phyloP scores from a whole-genome alignment of 2,113 vertebrate genomes.

The Leuciscus idus region DNA sequence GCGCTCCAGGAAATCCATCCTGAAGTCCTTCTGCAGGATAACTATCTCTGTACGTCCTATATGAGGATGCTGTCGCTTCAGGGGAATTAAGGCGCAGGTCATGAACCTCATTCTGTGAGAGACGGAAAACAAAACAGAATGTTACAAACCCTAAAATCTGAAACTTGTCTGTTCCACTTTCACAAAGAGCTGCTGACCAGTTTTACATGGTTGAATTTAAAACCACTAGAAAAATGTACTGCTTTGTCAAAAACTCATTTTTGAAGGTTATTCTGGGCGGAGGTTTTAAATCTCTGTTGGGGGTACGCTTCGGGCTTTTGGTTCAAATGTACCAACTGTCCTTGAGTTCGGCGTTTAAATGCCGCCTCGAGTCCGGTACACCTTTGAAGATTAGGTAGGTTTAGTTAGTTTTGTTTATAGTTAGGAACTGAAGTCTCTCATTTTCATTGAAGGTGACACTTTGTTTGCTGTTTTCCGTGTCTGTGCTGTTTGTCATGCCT shows the following conservation, averaged over 20 bases:
- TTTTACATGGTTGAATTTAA: no score
- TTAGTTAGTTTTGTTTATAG: neutral
- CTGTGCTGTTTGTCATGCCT: neutral
- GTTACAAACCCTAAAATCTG: neutral
- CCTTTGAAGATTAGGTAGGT: neutral
- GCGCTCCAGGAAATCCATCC: slow-evolving; percentile 85
- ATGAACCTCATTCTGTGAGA: slow-evolving; percentile 90
- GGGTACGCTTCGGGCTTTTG: no score
- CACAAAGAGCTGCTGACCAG: neutral
- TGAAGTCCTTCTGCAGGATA: slow-evolving; percentile 83
- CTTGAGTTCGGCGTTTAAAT: no score
- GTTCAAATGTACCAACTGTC: no score
- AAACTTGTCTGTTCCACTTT: neutral
- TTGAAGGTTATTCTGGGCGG: no score
- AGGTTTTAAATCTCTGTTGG: no score
- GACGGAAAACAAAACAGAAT: neutral
- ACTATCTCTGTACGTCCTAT: slow-evolving; percentile 83
- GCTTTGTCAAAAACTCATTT: neutral
- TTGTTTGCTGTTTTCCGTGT: neutral
- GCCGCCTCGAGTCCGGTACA: neutral
- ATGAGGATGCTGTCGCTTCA: slow-evolving; percentile 76
- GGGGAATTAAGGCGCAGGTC: slow-evolving; percentile 86
- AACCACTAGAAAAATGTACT: no score
- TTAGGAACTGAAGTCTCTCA: neutral
- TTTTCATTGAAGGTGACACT: neutral